phyloP scores from a whole-genome alignment of 2,113 vertebrate genomes.

The Ciconia maguari region DNA sequence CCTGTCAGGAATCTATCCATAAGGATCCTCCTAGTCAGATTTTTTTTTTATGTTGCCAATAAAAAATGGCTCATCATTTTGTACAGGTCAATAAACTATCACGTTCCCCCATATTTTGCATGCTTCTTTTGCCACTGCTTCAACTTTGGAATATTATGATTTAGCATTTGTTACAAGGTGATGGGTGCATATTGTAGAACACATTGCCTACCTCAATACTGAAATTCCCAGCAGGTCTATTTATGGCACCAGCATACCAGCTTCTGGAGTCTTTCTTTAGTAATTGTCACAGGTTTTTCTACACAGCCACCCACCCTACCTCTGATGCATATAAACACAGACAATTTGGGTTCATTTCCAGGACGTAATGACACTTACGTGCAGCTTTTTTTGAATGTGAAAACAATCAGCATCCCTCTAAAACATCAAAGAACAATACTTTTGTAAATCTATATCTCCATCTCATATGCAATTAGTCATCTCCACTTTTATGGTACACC shows the following conservation, averaged over 20 bases:
- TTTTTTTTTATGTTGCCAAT: neutral
- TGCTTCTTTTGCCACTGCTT: neutral
- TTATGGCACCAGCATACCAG: neutral
- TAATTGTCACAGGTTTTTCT: conserved; percentile 13
- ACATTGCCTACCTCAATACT: neutral
- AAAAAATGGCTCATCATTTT: neutral
- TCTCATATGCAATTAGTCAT: neutral
- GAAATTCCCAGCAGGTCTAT: neutral
- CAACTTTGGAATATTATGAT: neutral
- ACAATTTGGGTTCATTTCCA: neutral
- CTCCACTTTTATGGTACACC: neutral
- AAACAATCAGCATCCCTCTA: neutral
- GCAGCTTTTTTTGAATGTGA: neutral
- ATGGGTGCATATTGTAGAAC: neutral
- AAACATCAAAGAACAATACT: neutral
- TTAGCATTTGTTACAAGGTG: neutral
- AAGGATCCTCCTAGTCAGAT: neutral
- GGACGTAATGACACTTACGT: neutral
- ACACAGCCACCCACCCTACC: neutral
- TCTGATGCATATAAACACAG: conserved; percentile 19
- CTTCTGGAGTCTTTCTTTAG: neutral
- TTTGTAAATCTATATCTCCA: neutral
- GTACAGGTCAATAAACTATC: neutral
- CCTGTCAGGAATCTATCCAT: neutral
- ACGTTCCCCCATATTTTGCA: neutral